Evolutionary conservation across 2,113 vertebrate genomes (phyloP), one percentile per base, ranked within the genome.

Genomic region (Cyanoramphus novaezelandiae): DNA sequence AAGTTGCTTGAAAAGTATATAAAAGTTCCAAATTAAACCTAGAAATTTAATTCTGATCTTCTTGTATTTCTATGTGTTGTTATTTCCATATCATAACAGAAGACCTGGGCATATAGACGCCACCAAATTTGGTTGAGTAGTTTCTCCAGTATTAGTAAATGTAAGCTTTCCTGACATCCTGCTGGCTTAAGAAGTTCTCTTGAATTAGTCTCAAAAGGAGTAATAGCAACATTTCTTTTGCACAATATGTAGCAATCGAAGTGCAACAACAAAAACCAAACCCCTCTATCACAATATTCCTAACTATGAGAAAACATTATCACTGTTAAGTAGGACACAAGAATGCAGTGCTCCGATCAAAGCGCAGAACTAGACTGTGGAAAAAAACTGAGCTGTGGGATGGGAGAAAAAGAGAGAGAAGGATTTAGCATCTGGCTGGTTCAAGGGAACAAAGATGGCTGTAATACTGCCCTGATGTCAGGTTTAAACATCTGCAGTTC

Each of bases 341-440:
- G 89, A 86, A 17, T 25, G 35, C 1, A 67, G 31, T 15, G 11
- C 17, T 46, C 43, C 1, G 2, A 41, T n/a, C 33, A 62, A 64
- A 67, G 25, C 0, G 0, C 4, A 50, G 29, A 85, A 53, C 19
- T 27, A 57, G 29, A 15, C 9, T 78, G 9, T 3, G 4, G 28
- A 4, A 6, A 33, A 85, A 78, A 55, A 6, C 4, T n/a, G 21
- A 44, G 17, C 10, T 75, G 29, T 31, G n/a, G 19, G 11, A 31
- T n/a, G 11, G 70, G 5, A 81, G 59, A 52, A 76, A 50, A 57
- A 68, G 35, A 76, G 23, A 67, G 33, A 60, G 8, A 53, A 50
- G 27, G 35, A 33, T 13, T 3, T 23, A 87, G 57, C 3, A 11
- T 37, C 20, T 78, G 44, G 12, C 3, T 50, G 35, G 28, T 35